A percentile compares a stretch with the other conserved stretches of the same genome.
Evolutionary conservation across 2,113 vertebrate genomes (phyloP).

Genomic region (Perca schrenkii): DNA sequence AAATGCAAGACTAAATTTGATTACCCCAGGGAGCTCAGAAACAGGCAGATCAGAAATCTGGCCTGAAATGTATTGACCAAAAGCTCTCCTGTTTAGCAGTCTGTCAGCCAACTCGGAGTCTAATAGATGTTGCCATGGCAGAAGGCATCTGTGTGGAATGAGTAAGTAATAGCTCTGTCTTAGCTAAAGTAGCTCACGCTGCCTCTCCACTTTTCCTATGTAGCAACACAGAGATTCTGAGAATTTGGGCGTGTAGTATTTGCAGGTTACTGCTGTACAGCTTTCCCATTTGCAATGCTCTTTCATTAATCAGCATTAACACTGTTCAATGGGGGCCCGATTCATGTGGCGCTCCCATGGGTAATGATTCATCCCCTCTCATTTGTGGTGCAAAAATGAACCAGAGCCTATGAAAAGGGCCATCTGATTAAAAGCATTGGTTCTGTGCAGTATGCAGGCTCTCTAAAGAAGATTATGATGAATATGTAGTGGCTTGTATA

Average conservation of each 20-base stretch:
- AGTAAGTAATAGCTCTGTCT: constrained; percentile 76
- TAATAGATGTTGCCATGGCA: constrained; percentile 79
- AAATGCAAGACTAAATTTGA: not conserved
- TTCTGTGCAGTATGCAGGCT: constrained; percentile 41
- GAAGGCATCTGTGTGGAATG: constrained; percentile 75
- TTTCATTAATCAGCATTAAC: constrained; percentile 79
- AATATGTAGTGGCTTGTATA: constrained; percentile 53
- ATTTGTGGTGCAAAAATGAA: constrained; percentile 65
- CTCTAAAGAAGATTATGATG: constrained; percentile 52
- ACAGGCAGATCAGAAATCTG: constrained; percentile 37
- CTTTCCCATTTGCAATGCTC: constrained; percentile 64
- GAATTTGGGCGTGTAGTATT: constrained; percentile 47
- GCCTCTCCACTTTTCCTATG: constrained; percentile 15
- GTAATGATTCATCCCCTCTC: constrained; percentile 59
- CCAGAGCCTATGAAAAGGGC: constrained; percentile 39
- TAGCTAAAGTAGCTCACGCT: constrained; percentile 57
- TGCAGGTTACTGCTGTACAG: constrained; percentile 29
- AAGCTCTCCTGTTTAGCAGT: constrained; percentile 70
- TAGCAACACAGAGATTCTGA: constrained; percentile 23
- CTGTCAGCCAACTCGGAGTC: constrained; percentile 43
- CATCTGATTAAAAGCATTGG: constrained; percentile 63
- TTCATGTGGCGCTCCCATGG: constrained; percentile 46
- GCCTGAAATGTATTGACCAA: constrained; percentile 55
- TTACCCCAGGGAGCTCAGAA: constrained; percentile 5
- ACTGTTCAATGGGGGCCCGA: constrained; percentile 34